Evolutionary conservation across 2,888 invertebrate genomes (phyloP).

Genomic region (Stomorhina lunata): DNA sequence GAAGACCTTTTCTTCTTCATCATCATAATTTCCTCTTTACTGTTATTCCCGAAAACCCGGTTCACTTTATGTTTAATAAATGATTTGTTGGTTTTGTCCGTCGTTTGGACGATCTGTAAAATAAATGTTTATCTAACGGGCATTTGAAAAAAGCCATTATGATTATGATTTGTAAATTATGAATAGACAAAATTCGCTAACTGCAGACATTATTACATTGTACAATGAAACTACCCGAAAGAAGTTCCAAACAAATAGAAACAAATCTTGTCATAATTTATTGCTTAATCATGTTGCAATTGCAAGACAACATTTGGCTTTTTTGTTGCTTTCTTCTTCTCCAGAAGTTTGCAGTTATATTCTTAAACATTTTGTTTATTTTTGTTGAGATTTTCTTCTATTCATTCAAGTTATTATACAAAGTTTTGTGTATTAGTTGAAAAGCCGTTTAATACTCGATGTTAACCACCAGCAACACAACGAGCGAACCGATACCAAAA

Average conservation of each 20-base stretch:
- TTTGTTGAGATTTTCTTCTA: slow-evolving; percentile 17
- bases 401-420: not conserved
- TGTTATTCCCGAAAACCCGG: slow-evolving; percentile 8
- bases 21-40: slow-evolving; percentile 14
- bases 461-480: too few relatives aligned
- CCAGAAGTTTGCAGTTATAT: slow-evolving; percentile 4
- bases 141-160: slow-evolving; percentile 12
- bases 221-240: not conserved
- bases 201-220: not conserved
- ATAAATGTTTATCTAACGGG: slow-evolving; percentile 1
- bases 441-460: too few relatives aligned
- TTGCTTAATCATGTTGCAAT: slow-evolving; percentile 63
- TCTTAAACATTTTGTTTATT: not conserved
- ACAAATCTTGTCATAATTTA: slow-evolving; percentile 62
- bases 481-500: not conserved
- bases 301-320: slow-evolving; percentile 39
- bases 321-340: not conserved
- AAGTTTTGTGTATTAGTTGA: not conserved
- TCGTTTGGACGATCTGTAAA: not conserved
- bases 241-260: not conserved
- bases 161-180: slow-evolving; percentile 3
- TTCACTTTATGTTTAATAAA: not conserved
- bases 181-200: not conserved
- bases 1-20: too few relatives aligned
- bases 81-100: slow-evolving; percentile 4